Conservation (phyloP, 1,140 invertebrate genomes). For the Coboldia fuscipes region DNA sequence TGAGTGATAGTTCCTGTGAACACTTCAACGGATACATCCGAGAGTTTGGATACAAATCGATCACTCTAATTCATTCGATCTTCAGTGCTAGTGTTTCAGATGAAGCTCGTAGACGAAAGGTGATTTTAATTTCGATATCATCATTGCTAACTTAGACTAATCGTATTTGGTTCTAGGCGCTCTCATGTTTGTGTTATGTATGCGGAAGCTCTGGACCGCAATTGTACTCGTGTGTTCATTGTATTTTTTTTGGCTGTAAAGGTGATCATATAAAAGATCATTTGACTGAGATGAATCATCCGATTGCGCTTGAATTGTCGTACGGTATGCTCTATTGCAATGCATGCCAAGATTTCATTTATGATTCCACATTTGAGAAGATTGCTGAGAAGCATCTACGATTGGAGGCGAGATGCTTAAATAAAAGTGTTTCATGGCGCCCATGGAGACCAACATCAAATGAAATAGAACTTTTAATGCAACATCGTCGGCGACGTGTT, state of each 20-base stretch:
- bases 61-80: conserved; percentile 44
- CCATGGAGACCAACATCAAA: conserved; percentile 59
- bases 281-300: conserved; percentile 56
- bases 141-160: background rate
- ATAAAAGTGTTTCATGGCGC: conserved; percentile 44
- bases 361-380: conserved; percentile 46
- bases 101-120: conserved; percentile 49
- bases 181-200: conserved; percentile 21
- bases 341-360: conserved; percentile 80
- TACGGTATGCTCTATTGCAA: conserved; percentile 85
- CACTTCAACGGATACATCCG: conserved; percentile 19
- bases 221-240: conserved; percentile 74
- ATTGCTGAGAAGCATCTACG: conserved; percentile 30
- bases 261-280: conserved; percentile 69
- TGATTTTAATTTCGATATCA: conserved; percentile 10
- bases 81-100: conserved; percentile 48
- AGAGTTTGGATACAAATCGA: conserved; percentile 29
- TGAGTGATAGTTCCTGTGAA: conserved; percentile 8
- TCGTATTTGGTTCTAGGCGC: conserved; percentile 2
- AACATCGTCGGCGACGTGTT: conserved; percentile 51
- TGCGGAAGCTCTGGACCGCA: conserved; percentile 52
- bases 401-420: conserved; percentile 28
- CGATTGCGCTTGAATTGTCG: conserved; percentile 63
- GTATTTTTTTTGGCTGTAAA: conserved; percentile 81
- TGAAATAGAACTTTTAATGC: conserved; percentile 44